Conservation (phyloP, 2,888 invertebrate species). For the Stenodera caucasica region DNA sequence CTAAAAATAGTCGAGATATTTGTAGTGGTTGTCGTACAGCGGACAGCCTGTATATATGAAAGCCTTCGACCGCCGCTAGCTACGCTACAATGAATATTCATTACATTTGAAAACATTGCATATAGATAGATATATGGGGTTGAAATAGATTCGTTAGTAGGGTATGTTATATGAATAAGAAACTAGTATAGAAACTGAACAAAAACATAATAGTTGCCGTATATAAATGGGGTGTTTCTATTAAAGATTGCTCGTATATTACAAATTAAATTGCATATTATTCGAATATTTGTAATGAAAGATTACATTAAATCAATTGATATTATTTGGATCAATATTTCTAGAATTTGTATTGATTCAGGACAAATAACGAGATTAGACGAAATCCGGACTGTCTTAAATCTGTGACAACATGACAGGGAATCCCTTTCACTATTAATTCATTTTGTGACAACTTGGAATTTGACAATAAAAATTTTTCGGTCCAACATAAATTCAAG, state of each 20-base stretch:
- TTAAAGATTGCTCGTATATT: conserved; percentile 23
- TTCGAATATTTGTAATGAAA: conserved; percentile 1
- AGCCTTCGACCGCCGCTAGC: conserved; percentile 49
- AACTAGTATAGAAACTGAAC: conserved; percentile 24
- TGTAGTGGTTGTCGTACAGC: too few relatives aligned
- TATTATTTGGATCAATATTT: too few relatives aligned
- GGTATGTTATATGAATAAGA: conserved; percentile 37
- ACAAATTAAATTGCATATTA: conserved; percentile 14
- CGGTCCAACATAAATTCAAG: too few relatives aligned
- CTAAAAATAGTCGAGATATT: too few relatives aligned
- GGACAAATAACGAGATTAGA: conserved; percentile 40
- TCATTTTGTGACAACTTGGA: conserved; percentile 50
- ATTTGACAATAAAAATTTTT: too few relatives aligned
- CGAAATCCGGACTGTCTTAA: conserved; percentile 36
- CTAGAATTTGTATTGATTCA: conserved; percentile 40
- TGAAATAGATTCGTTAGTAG: conserved; percentile 35
- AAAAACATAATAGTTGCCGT: conserved; percentile 35
- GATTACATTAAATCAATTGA: too few relatives aligned
- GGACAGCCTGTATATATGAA: too few relatives aligned
- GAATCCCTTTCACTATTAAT: conserved; percentile 52
- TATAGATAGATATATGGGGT: conserved; percentile 30
- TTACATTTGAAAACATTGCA: conserved; percentile 47
- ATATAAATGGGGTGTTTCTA: too few relatives aligned
- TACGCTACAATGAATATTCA: conserved; percentile 54
- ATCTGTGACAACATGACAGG: conserved; percentile 50